phyloP scores from a whole-genome alignment of 2,888 invertebrate species.

The Rugalucina vietnamica region DNA sequence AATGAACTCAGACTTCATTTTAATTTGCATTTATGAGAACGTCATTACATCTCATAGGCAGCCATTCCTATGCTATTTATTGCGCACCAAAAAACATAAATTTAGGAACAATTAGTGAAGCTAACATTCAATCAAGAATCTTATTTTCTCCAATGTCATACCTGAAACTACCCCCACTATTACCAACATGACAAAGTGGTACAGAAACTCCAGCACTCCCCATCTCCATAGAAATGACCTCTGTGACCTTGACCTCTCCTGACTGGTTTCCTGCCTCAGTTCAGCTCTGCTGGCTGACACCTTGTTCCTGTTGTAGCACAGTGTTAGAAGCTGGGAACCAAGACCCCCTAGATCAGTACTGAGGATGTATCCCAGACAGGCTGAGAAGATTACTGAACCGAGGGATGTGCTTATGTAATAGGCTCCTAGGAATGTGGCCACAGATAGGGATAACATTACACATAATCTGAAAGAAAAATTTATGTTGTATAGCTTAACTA shows the following conservation, averaged over 20 bases:
- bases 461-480: constrained; percentile 71
- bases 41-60: no score
- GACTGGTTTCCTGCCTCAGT: constrained; percentile 17
- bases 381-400: constrained; percentile 74
- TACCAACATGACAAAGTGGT: constrained; percentile 75
- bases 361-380: constrained; percentile 78
- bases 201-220: constrained; percentile 73
- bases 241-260: constrained; percentile 44
- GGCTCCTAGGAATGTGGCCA: constrained; percentile 73
- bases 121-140: no score
- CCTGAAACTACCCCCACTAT: constrained; percentile 72
- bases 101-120: no score
- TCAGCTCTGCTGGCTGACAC: constrained; percentile 61
- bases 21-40: no score
- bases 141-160: no score
- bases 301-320: constrained; percentile 64
- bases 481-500: no score
- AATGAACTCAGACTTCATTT: no score
- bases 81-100: no score
- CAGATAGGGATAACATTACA: constrained; percentile 71
- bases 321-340: constrained; percentile 68
- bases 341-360: constrained; percentile 79
- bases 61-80: no score
- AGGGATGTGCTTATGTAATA: constrained; percentile 74
- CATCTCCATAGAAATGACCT: constrained; percentile 78